phyloP scores from a whole-genome alignment of 2,888 invertebrate genomes.

The Athalia cordata region DNA sequence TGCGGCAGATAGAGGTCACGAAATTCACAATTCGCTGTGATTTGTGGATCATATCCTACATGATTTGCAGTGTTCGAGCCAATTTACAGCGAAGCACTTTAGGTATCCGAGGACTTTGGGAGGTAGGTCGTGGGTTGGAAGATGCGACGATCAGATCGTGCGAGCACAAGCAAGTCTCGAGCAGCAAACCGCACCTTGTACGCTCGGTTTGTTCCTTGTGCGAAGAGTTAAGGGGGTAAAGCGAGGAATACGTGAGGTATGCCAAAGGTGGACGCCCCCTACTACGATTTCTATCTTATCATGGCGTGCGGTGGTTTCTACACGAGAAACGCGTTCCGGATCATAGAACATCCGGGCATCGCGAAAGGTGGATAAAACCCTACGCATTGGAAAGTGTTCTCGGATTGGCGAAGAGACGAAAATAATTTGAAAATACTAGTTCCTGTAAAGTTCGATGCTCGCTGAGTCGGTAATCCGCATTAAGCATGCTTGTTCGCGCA shows the following conservation, averaged over 20 bases:
- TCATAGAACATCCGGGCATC: background rate
- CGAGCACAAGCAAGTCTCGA: constrained; percentile 29
- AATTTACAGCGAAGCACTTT: background rate
- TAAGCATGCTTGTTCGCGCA: background rate
- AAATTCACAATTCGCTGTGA: no score
- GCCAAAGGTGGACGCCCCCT: background rate
- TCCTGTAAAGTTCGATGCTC: no score
- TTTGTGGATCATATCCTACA: no score
- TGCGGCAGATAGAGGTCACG: no score
- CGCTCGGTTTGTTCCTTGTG: background rate
- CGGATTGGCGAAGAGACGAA: background rate
- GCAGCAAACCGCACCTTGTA: constrained; percentile 27
- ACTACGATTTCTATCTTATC: constrained; percentile 20
- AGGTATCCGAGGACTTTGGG: background rate
- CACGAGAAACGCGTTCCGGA: constrained; percentile 10
- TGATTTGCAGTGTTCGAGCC: no score
- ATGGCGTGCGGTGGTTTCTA: background rate
- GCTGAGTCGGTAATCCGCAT: no score
- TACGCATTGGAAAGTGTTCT: background rate
- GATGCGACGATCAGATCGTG: constrained; percentile 27
- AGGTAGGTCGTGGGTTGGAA: background rate
- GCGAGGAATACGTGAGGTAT: constrained; percentile 24
- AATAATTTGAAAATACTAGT: background rate
- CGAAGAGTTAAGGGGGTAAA: constrained; percentile 7
- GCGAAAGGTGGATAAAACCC: background rate